These are phyloP conservation scores for Microcaecilia unicolor DNA, from an alignment of 2,797 vertebrate genomes.

Conservation along the genomic window DNA sequence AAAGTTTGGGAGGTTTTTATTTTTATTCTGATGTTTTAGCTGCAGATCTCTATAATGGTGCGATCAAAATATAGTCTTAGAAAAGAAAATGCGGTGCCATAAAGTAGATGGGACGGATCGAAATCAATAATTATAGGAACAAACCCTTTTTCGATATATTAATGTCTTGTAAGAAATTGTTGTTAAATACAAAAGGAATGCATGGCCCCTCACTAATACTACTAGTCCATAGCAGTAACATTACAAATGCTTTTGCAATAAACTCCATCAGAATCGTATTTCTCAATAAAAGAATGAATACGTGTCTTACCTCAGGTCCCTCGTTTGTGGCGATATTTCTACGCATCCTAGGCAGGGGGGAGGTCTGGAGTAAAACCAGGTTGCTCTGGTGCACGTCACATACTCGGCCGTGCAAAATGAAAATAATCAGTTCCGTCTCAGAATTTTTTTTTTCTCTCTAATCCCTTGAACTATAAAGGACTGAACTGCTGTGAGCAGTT, in stretches of 20 bases:
- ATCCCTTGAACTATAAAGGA: conserved; percentile 44
- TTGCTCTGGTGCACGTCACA: conserved; percentile 37
- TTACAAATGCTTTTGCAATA: conserved; percentile 30
- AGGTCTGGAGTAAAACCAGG: conserved; percentile 49
- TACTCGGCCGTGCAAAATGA: conserved; percentile 60
- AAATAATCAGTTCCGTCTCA: conserved; percentile 45
- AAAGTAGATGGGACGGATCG: too few species aligned
- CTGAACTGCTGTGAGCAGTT: conserved; percentile 45
- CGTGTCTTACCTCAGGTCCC: conserved; percentile 52
- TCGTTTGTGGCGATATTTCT: conserved; percentile 37
- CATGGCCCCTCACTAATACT: conserved; percentile 19
- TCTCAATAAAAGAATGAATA: conserved; percentile 28
- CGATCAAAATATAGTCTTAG: too few species aligned
- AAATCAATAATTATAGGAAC: too few species aligned
- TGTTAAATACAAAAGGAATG: conserved; percentile 18
- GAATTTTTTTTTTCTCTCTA: conserved; percentile 56
- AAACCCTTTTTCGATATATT: too few species aligned
- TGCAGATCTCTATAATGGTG: conserved; percentile 28
- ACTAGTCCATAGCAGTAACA: conserved; percentile 17
- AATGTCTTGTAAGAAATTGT: conserved; percentile 30
- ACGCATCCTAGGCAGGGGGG: conserved; percentile 45
- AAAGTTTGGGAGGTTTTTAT: conserved; percentile 39
- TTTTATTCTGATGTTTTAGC: conserved; percentile 36
- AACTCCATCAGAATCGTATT: conserved; percentile 18
- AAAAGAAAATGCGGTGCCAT: too few species aligned